phyloP scores from a whole-genome alignment of 2,888 invertebrate genomes.

The Oxystoma pomonae region DNA sequence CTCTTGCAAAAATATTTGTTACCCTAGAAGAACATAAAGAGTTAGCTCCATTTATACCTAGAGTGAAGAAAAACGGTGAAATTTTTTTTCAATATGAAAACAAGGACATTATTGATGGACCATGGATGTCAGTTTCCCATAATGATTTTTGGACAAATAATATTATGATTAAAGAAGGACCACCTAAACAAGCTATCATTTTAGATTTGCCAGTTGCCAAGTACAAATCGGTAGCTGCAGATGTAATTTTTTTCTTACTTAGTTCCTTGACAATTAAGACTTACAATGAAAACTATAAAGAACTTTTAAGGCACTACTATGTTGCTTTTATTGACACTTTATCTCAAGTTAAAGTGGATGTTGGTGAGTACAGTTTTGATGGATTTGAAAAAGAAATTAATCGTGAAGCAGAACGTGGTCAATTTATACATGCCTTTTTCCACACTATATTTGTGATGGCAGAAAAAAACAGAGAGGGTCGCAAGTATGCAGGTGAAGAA shows the following conservation, averaged over 20 bases:
- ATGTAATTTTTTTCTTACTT: constrained; percentile 16
- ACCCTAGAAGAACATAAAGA: background rate
- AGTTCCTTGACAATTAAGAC: constrained; percentile 4
- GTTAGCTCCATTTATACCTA: background rate
- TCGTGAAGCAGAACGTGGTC: background rate
- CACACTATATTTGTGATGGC: background rate
- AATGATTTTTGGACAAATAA: constrained; percentile 19
- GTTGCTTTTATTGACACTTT: constrained; percentile 11
- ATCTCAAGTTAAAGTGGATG: constrained; percentile 7
- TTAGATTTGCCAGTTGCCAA: constrained; percentile 12
- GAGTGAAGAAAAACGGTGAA: background rate
- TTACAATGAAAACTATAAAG: constrained; percentile 7
- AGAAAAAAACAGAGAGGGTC: background rate
- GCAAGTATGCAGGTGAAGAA: background rate
- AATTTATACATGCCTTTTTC: background rate
- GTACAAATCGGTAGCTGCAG: constrained; percentile 5
- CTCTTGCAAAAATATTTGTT: background rate
- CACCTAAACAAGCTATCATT: constrained; percentile 12
- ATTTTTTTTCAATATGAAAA: background rate
- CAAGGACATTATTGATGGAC: background rate
- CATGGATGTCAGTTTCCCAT: constrained; percentile 13
- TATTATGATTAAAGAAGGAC: constrained; percentile 13
- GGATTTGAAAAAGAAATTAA: background rate
- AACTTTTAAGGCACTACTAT: constrained; percentile 14
- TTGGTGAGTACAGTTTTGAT: background rate